A percentile compares a stretch with the other conserved stretches of the same genome.
phyloP scores from a whole-genome alignment of 2,888 invertebrate species.

The Fragum sueziense region DNA sequence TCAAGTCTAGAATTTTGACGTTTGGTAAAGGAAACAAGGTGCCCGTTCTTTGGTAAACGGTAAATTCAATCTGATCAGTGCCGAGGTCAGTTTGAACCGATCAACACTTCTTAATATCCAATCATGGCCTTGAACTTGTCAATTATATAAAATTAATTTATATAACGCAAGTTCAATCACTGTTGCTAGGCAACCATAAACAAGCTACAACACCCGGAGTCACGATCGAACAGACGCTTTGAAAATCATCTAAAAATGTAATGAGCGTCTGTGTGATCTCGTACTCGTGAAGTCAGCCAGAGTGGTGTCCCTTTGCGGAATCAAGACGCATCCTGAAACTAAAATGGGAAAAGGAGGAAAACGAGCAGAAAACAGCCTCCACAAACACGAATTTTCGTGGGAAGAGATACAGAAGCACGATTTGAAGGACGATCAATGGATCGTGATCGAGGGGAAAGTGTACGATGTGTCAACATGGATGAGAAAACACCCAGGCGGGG shows the following conservation, averaged over 20 bases:
- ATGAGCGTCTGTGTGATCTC: constrained; percentile 18
- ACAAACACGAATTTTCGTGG: constrained; percentile 63
- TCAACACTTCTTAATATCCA: background rate
- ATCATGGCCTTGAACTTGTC: constrained; percentile 4
- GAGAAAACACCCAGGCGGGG: constrained; percentile 79
- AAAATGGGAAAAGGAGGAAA: constrained; percentile 60
- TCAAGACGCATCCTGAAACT: background rate
- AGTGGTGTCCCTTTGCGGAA: constrained; percentile 7
- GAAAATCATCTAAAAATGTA: background rate
- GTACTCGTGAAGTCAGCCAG: background rate
- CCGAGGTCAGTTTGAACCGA: no score
- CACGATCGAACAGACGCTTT: constrained; percentile 25
- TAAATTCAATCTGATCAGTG: no score
- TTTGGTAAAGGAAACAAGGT: no score
- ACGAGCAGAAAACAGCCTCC: constrained; percentile 26
- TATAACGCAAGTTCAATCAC: background rate
- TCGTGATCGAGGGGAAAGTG: constrained; percentile 75
- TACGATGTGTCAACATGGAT: constrained; percentile 77
- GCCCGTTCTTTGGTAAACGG: no score
- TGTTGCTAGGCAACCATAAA: constrained; percentile 24
- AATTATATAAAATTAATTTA: constrained; percentile 11
- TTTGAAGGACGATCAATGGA: constrained; percentile 73
- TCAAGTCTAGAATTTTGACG: no score
- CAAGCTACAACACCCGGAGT: background rate
- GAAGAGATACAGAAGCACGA: constrained; percentile 75